Evolutionary conservation across 1,140 invertebrate genomes (phyloP).

Genomic region (Antheraea pernyi): DNA sequence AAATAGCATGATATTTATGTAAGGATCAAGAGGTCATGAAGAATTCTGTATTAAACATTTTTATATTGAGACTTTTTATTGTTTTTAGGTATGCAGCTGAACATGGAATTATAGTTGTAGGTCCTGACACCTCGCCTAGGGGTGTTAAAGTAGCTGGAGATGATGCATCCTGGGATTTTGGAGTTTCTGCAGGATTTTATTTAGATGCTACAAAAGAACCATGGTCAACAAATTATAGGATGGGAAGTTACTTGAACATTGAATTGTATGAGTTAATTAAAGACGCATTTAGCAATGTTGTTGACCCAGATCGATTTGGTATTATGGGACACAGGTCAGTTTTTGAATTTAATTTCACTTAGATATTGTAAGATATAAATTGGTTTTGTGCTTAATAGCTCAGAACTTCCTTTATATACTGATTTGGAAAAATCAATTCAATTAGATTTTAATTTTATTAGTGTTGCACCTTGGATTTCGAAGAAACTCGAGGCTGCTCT

Average conservation of each 20-base stretch:
- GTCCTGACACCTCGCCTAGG: conserved; percentile 97
- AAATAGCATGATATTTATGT: too few relatives aligned
- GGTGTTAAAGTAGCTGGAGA: conserved; percentile 94
- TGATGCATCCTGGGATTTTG: conserved; percentile 96
- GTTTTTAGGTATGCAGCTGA: conserved; percentile 85
- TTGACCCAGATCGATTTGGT: conserved; percentile 82
- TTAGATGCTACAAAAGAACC: conserved; percentile 94
- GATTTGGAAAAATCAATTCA: too few relatives aligned
- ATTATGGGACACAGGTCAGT: conserved; percentile 93
- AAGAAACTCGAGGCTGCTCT: too few relatives aligned
- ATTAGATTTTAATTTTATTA: too few relatives aligned
- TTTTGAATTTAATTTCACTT: neutral
- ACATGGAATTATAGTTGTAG: conserved; percentile 91
- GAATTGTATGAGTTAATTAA: conserved; percentile 91
- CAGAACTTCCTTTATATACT: too few relatives aligned
- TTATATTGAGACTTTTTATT: conserved; percentile 6
- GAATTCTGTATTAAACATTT: neutral
- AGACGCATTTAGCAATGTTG: conserved; percentile 68
- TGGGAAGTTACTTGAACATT: conserved; percentile 97
- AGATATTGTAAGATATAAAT: neutral
- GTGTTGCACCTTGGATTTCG: too few relatives aligned
- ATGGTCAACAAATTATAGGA: conserved; percentile 96
- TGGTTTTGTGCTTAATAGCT: too few relatives aligned
- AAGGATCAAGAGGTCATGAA: too few relatives aligned
- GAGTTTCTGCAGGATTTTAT: conserved; percentile 97